Percentiles rank a stretch among this genome's conserved stretches.
phyloP scores from a whole-genome alignment of 1,140 invertebrate genomes.

The Ceratina japonica region DNA sequence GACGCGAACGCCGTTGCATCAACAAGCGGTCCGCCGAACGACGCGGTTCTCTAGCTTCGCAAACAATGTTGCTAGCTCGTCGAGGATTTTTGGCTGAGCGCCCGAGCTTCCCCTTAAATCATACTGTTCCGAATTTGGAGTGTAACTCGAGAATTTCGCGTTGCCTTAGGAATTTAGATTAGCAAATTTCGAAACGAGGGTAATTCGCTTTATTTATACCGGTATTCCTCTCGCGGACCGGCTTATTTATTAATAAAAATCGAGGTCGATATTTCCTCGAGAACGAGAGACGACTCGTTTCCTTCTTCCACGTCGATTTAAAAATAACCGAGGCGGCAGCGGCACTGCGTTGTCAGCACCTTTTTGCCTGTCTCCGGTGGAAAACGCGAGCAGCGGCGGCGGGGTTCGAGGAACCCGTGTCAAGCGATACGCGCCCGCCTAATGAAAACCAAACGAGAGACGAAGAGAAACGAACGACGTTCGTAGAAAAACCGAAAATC shows the following conservation, averaged over 20 bases:
- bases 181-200: no score
- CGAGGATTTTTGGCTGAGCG: no score
- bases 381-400: background rate
- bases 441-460: constrained; percentile 13
- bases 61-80: no score
- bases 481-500: background rate
- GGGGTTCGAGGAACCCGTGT: constrained; percentile 2
- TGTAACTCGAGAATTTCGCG: no score
- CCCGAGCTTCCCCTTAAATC: no score
- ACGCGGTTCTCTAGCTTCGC: no score
- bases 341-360: constrained; percentile 15
- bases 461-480: background rate
- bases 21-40: no score
- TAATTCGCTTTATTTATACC: no score
- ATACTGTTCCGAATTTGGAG: no score
- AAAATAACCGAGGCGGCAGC: constrained; percentile 27
- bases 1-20: background rate
- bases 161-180: no score
- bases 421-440: constrained; percentile 7
- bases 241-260: background rate
- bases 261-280: background rate
- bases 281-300: background rate
- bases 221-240: no score
- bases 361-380: background rate
- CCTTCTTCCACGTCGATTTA: constrained; percentile 9